Base-by-base conservation (phyloP, 2,888 invertebrate genomes). In the Zhengitettix transpicula region DNA sequence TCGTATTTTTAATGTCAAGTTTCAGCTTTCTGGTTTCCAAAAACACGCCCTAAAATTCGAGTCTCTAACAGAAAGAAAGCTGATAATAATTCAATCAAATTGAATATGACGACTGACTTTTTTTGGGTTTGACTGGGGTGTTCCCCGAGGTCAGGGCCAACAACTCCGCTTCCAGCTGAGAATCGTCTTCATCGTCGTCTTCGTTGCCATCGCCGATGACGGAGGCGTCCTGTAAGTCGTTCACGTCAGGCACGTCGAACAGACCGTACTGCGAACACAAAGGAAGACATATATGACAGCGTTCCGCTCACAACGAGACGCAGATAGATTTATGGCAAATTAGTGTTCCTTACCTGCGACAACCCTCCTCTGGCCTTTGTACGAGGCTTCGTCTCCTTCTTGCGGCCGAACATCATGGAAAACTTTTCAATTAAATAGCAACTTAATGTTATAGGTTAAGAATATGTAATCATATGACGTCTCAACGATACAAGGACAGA, bases 161-260 rank as follows among this genome's bases (percentile, higher is more conserved):
- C 64, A 94, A 73, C 72, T 95, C 94, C 0, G 90, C 91, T 72
- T 94, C 94, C 64, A 94, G 75, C 69, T 91, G 92, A 61, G 84
- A 83, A 69, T 93, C 92, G 67, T 79, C 76, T 0, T 72, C 80
- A 67, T 79, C 81, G 66, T 79, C 81, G 51, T 77, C 68, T 62
- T 74, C 76, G 65, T 73, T 74, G 11, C 72, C 74, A 40, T 71
- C 73, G 51, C 76, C 82, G 80, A 66, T 80, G 79, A 47, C 16
- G 17, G 54, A 61, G 40, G 54, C 51, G 44, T 59, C 53, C 1
- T 44, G 42, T 53, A 82, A 73, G 67, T 78, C 74, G 67, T 80
- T 78, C 63, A 68, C 28, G 62, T 67, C 66, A 40, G 85, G 83
- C 62, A 89, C 79, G 70, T 89, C 84, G 67, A 88, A 80, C 58